These are phyloP conservation scores for Condylura cristata DNA, from an alignment of 2,113 vertebrate genomes.

Conservation along the genomic window DNA sequence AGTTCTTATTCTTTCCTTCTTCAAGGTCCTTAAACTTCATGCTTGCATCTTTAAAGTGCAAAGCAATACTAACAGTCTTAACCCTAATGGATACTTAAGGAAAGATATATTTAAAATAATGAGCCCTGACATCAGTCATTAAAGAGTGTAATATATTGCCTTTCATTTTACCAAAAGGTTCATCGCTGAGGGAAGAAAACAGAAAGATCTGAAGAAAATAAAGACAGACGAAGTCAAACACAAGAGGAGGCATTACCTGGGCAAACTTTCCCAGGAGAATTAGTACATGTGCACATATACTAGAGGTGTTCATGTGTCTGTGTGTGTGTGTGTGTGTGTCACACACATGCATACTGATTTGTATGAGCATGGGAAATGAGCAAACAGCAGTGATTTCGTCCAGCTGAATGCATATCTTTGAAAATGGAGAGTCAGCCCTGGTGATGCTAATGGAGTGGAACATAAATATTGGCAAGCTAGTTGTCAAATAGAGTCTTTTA, in stretches of 20 bases:
- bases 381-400: slow-evolving; percentile 63
- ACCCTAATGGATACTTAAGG: neutral
- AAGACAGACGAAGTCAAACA: neutral
- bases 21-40: neutral
- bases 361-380: slow-evolving; percentile 23
- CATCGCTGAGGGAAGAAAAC: neutral
- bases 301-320: rapidly evolving
- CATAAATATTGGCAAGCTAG: slow-evolving; percentile 70
- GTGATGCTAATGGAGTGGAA: slow-evolving; percentile 69
- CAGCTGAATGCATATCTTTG: slow-evolving; percentile 56
- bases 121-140: slow-evolving; percentile 8
- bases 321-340: neutral
- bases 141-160: neutral
- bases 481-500: slow-evolving; percentile 73
- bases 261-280: neutral
- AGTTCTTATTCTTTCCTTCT: slow-evolving; percentile 21
- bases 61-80: neutral
- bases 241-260: neutral
- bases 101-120: slow-evolving; percentile 45
- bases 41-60: neutral
- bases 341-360: neutral
- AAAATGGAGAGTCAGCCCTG: slow-evolving; percentile 76
- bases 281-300: neutral
- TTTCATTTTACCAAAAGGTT: neutral
- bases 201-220: slow-evolving; percentile 34